These are phyloP conservation scores for Hemithea aestivaria DNA, from an alignment of 2,888 invertebrate genomes.

Conservation along the genomic window DNA sequence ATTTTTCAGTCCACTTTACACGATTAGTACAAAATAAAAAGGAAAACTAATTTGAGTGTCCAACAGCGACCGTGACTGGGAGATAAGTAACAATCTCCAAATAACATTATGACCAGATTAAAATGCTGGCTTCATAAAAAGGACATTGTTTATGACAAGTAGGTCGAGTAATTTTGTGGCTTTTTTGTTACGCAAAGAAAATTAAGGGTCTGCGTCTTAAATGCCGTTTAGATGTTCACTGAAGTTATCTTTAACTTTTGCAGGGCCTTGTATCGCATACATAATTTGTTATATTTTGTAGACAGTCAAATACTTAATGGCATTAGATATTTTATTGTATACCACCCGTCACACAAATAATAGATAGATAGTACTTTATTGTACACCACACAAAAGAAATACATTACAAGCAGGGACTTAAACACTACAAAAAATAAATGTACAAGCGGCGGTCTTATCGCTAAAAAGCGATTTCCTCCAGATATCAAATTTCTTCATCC, in stretches of 20 bases:
- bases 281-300: too few relatives aligned
- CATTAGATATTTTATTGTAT: too few relatives aligned
- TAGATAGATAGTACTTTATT: too few relatives aligned
- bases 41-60: conserved; percentile 10
- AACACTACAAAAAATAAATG: too few relatives aligned
- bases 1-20: conserved; percentile 12
- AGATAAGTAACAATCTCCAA: conserved; percentile 11
- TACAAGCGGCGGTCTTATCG: too few relatives aligned
- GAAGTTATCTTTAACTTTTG: background rate
- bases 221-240: background rate
- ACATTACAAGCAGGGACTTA: too few relatives aligned
- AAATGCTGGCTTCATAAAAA: conserved; percentile 11
- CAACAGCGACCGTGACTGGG: background rate
- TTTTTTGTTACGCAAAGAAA: conserved; percentile 4
- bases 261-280: too few relatives aligned
- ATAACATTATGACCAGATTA: conserved; percentile 8
- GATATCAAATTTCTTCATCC: too few relatives aligned
- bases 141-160: conserved; percentile 16
- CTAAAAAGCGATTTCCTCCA: too few relatives aligned
- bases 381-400: too few relatives aligned
- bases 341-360: too few relatives aligned
- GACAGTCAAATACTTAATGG: too few relatives aligned
- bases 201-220: conserved; percentile 1
- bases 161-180: conserved; percentile 4
- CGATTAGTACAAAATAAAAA: conserved; percentile 13